Evolutionary conservation across 2,113 vertebrate species (phyloP).

Genomic region (Plotosus lineatus): DNA sequence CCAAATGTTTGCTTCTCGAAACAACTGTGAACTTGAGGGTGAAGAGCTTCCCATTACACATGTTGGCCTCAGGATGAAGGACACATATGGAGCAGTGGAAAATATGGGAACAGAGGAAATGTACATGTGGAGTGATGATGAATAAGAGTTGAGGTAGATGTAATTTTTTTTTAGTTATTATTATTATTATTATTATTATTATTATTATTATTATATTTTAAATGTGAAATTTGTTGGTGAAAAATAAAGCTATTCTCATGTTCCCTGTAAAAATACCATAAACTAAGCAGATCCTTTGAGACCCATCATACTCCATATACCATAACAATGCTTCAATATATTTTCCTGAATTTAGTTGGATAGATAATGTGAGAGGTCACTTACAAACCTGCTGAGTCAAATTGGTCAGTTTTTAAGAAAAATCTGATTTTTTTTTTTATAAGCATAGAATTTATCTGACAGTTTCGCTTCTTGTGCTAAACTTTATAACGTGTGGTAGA

Average conservation of each 20-base stretch:
- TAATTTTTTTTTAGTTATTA: too few relatives aligned
- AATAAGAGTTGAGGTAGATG: neutral
- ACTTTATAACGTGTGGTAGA: too few relatives aligned
- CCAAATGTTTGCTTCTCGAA: conserved; percentile 72
- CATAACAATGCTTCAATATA: neutral
- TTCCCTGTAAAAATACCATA: neutral
- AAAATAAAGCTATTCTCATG: neutral
- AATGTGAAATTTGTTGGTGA: conserved; percentile 5
- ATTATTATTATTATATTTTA: neutral
- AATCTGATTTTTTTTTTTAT: too few relatives aligned
- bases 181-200: too few relatives aligned
- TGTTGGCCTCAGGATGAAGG: conserved; percentile 65
- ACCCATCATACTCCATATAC: neutral
- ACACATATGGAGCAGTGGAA: conserved; percentile 72
- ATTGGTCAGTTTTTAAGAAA: too few relatives aligned
- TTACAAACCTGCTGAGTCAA: too few relatives aligned
- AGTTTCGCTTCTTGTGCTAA: too few relatives aligned
- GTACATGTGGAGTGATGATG: conserved; percentile 27
- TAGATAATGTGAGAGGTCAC: neutral
- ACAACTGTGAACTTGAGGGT: conserved; percentile 52
- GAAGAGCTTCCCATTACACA: conserved; percentile 46
- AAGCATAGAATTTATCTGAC: too few relatives aligned
- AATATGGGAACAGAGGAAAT: conserved; percentile 1
- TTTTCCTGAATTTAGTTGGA: neutral
- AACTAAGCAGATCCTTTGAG: neutral